Evolutionary conservation across 2,888 invertebrate species (phyloP).

Genomic region (Perizoma flavofasciatum): DNA sequence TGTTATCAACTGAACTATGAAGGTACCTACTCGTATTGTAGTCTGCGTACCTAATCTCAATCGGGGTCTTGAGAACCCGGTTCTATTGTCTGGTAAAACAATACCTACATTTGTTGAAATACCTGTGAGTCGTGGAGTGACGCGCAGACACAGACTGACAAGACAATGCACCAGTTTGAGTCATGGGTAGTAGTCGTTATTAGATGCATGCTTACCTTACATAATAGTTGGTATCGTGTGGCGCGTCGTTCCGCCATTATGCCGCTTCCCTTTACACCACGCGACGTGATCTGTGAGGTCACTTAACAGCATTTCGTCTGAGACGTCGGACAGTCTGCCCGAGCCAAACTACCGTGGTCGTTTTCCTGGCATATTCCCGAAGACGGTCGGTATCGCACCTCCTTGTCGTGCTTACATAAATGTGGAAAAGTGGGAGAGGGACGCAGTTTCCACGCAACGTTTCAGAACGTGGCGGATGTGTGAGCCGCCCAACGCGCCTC

Average conservation of each 20-base stretch:
- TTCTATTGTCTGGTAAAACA: constrained; percentile 40
- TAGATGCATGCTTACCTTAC: constrained; percentile 58
- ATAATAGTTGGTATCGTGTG: constrained; percentile 47
- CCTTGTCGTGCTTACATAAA: constrained; percentile 19
- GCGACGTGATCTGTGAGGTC: constrained; percentile 72
- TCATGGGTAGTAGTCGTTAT: constrained; percentile 50
- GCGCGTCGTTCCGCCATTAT: constrained; percentile 46
- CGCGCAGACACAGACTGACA: constrained; percentile 16
- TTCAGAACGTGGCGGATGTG: constrained; percentile 25
- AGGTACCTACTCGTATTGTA: constrained; percentile 33
- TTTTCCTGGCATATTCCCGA: constrained; percentile 33
- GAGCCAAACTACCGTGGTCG: constrained; percentile 41
- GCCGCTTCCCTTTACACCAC: constrained; percentile 63
- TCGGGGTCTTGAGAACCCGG: constrained; percentile 35
- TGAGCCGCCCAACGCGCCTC: constrained; percentile 34
- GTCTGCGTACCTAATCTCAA: constrained; percentile 38
- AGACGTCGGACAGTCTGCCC: constrained; percentile 70
- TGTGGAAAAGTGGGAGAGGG: constrained; percentile 24
- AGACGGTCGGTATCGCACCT: constrained; percentile 22
- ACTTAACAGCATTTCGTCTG: constrained; percentile 66
- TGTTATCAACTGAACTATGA: constrained; percentile 33
- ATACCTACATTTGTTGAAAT: constrained; percentile 27
- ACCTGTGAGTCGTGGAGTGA: constrained; percentile 26
- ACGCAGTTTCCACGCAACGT: constrained; percentile 19
- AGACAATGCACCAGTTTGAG: constrained; percentile 44